Evolutionary conservation across 2,888 invertebrate species (phyloP), one percentile per base, ranked within the genome.

Genomic region (Leptopilina myrica): DNA sequence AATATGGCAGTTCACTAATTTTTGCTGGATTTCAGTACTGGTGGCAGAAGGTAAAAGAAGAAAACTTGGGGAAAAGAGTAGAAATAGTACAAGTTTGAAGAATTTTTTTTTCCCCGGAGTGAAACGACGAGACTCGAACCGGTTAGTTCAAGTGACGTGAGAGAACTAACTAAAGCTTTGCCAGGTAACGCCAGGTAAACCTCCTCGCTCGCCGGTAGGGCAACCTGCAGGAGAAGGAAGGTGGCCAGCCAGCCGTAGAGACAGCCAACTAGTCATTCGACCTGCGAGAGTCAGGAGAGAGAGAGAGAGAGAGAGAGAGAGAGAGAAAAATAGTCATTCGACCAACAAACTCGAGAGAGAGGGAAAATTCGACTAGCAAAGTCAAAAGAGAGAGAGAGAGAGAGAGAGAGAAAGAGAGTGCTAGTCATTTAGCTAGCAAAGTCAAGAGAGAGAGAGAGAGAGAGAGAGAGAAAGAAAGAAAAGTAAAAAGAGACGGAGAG

Each of bases 171-270:
- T 88, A 89, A 33, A 88, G 87, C 88, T 85, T 86, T 87, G 86
- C 85, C 90, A 91, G 90, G 90, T 91, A 91, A 89, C 88, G 88
- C 90, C 91, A 91, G 91, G 91, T 91, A 91, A 91, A 89, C 90
- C 89, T 86, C 82, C 82, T 82, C 80, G 79, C 78, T 78, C 78
- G 79, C 80, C 76, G 76, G 49, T 49, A 49, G 49, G 46, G 78
- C 87, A 89, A 90, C 88, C 90, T 88, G 90, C 85, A 81, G 84
- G 81, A 85, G 82, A 83, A 49, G 86, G 85, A 83, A 83, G 86
- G 85, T 84, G 87, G 87, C 84, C 87, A 87, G 87, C 86, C 87
- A 88, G 87, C 88, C 89, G 88, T 89, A 86, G 87, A 87, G 86
- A 85, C 86, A 85, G 87, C 84, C 87, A 82, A 85, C 87, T 86